These are phyloP conservation scores for Chouioia cunea DNA, from an alignment of 2,888 invertebrate species.

Conservation along the genomic window DNA sequence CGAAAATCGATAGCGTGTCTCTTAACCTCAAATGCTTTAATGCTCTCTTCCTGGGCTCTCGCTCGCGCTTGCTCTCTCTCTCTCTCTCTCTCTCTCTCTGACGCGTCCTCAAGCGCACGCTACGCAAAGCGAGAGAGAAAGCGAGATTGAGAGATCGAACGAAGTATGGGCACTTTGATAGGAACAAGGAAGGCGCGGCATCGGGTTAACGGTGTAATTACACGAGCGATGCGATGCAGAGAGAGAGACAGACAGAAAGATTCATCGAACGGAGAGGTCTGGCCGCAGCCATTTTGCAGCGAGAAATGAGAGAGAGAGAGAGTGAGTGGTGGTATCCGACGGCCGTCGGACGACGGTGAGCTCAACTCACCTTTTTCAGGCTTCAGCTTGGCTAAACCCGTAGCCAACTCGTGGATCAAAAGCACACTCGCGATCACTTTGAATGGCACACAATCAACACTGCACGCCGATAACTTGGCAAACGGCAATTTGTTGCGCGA, in stretches of 20 bases:
- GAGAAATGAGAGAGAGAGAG: constrained; percentile 18
- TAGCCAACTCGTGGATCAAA: neutral
- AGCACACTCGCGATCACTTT: constrained; percentile 28
- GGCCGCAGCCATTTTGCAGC: neutral
- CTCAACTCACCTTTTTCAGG: neutral
- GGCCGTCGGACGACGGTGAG: neutral
- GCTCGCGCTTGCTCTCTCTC: no score
- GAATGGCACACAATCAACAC: constrained; percentile 3
- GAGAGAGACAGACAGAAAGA: constrained; percentile 2
- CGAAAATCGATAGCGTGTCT: no score
- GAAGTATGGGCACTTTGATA: constrained; percentile 27
- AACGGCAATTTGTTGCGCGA: no score
- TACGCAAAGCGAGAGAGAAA: constrained; percentile 17
- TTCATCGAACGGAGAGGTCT: no score
- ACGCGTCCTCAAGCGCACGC: no score
- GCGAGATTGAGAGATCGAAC: neutral
- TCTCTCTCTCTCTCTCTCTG: no score
- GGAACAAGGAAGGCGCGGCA: constrained; percentile 38
- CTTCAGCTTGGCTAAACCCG: neutral
- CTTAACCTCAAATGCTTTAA: neutral
- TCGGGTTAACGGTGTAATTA: constrained; percentile 52
- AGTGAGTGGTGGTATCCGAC: constrained; percentile 9
- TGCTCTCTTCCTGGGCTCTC: neutral
- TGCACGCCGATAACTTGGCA: no score
- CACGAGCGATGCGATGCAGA: constrained; percentile 44